These are phyloP conservation scores for Alligator sinensis DNA, from an alignment of 2,113 vertebrate genomes.

Conservation along the genomic window DNA sequence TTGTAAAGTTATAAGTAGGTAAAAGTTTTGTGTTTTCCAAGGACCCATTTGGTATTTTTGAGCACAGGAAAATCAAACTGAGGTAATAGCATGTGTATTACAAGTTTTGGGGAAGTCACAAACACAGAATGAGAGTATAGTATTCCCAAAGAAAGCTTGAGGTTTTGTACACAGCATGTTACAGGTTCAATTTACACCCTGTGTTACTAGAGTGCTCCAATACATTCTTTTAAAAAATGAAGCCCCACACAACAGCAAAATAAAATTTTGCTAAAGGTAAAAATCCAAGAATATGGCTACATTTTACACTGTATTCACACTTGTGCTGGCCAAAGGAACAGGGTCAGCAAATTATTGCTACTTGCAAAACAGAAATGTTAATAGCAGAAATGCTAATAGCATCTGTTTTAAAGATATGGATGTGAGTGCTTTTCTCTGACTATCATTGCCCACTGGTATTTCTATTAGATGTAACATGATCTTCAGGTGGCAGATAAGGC, in stretches of 20 bases:
- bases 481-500: conserved; percentile 46
- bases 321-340: not conserved
- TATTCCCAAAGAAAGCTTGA: not conserved
- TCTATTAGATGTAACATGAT: conserved; percentile 30
- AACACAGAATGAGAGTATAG: not conserved
- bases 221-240: not conserved
- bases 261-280: not conserved
- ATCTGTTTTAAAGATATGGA: not conserved
- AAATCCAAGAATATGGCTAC: fast-evolving
- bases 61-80: conserved; percentile 16
- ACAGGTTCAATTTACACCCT: not conserved
- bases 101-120: not conserved
- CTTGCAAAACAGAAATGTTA: not conserved
- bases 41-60: not conserved
- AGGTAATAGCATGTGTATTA: conserved; percentile 31
- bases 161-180: fast-evolving
- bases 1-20: not conserved
- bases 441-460: not conserved
- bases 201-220: not conserved
- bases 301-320: not conserved
- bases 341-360: not conserved
- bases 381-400: not conserved
- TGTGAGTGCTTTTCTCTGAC: not conserved
- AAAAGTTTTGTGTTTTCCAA: conserved; percentile 7
- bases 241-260: fast-evolving